Conservation (phyloP, 2,113 vertebrate genomes). For the Dipodomys stephensi region DNA sequence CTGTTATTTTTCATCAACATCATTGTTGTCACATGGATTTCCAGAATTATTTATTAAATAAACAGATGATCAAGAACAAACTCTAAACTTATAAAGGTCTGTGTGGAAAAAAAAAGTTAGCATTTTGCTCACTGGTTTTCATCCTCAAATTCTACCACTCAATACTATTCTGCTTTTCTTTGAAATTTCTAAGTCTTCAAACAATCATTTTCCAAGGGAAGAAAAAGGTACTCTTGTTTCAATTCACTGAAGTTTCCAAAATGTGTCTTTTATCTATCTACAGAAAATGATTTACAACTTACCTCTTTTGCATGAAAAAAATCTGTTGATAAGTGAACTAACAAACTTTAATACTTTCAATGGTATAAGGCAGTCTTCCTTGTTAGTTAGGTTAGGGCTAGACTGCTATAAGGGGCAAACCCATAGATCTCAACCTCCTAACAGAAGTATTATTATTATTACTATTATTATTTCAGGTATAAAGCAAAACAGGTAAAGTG, state of each 20-base stretch:
- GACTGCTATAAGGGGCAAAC: neutral
- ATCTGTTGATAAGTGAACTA: constrained; percentile 26
- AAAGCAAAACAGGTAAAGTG: neutral
- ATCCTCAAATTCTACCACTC: neutral
- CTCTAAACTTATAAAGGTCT: neutral
- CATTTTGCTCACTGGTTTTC: neutral
- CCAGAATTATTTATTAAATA: constrained; percentile 9
- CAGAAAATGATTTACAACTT: constrained; percentile 24
- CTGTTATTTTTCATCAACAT: neutral
- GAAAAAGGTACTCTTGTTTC: neutral
- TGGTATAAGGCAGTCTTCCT: neutral
- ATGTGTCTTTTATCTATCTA: constrained; percentile 8
- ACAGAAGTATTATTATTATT: neutral
- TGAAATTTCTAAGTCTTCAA: constrained; percentile 20
- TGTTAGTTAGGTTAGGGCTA: neutral
- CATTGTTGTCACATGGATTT: neutral
- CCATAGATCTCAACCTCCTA: neutral
- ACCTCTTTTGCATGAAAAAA: constrained; percentile 5
- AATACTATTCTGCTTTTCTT: neutral
- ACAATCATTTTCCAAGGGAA: constrained; percentile 20
- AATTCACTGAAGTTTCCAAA: constrained; percentile 57
- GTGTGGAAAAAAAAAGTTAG: neutral
- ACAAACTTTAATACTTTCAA: neutral
- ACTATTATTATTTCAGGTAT: neutral
- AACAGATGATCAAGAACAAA: neutral